A percentile compares a stretch with the other conserved stretches of the same genome.
Conservation (phyloP, 1,140 invertebrate species). For the Leptinotarsa lineolata region DNA sequence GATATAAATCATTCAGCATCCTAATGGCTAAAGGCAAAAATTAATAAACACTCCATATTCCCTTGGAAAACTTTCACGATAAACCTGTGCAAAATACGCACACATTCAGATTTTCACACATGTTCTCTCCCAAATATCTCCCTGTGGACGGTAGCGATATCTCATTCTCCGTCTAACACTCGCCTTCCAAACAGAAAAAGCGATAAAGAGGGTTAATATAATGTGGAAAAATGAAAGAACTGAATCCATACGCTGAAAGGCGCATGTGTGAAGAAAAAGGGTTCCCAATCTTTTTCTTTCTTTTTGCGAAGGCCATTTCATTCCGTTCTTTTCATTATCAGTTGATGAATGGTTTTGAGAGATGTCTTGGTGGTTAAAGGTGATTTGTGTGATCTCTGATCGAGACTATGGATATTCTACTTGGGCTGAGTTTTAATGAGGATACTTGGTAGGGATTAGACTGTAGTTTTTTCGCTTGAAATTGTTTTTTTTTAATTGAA, state of each 20-base stretch:
- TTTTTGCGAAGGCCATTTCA: slow-evolving; percentile 25
- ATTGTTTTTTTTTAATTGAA: neutral
- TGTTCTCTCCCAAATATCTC: neutral
- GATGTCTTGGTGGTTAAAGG: slow-evolving; percentile 18
- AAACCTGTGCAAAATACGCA: neutral
- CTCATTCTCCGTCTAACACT: slow-evolving; percentile 15
- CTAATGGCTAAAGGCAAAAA: too few species aligned
- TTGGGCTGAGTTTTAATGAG: neutral
- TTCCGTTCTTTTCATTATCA: slow-evolving; percentile 28
- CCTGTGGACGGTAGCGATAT: slow-evolving; percentile 6
- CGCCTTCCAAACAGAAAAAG: slow-evolving; percentile 12
- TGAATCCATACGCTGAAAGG: slow-evolving; percentile 38
- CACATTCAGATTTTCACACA: neutral
- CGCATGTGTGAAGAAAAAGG: slow-evolving; percentile 46
- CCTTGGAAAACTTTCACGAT: neutral
- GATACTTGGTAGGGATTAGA: neutral
- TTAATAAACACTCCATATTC: neutral
- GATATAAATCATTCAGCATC: too few species aligned
- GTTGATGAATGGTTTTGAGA: slow-evolving; percentile 35
- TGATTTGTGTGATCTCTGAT: slow-evolving; percentile 35
- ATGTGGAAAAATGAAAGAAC: slow-evolving; percentile 45
- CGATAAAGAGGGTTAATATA: slow-evolving; percentile 39
- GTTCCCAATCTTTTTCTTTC: slow-evolving; percentile 33
- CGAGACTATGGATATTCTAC: neutral
- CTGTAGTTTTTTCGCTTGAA: neutral